Evolutionary conservation across 2,797 vertebrate species (phyloP), one percentile per base, ranked within the genome.

Genomic region (Atherinosoma microstoma): DNA sequence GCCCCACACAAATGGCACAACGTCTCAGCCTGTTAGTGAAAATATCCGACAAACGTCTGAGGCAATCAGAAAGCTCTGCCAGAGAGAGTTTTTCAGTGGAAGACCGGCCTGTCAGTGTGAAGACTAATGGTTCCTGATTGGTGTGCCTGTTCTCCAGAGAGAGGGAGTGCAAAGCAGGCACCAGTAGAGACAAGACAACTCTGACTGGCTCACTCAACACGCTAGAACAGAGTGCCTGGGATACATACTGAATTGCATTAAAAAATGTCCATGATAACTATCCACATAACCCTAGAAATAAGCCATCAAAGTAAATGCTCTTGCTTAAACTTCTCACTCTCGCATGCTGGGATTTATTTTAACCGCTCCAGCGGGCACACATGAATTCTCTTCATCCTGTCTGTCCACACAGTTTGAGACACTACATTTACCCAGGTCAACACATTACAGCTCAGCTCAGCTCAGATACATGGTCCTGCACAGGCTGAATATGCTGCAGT

Each of bases 51-150:
- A 73, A n/a, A 65, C 70, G 84, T 88, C 82, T 80, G 68, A 80
- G 74, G 84, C 81, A 62, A 86, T 75, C 84, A 77, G 78, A 89
- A 85, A 81, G 79, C 82, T 87, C 73, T 69, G 76, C 67, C 68
- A 84, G 84, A 73, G 79, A 89, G 78, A 89, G 83, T 75, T 70
- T 88, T 85, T 86, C 85, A 70, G 84, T 61, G 80, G 78, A 87
- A 76, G 83, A 78, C 83, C 29, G 63, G 79, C 74, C 78, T 88
- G 90, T 91, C 91, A 87, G 70, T 45, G 75, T 78, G 75, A 90
- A 87, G 89, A 91, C 89, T 90, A 92, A 93, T 93, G 89, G 78
- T 27, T 89, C 79, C 87, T 93, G 91, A 93, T 91, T 87, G 86
- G 86, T 87, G 88, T 79, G 84, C 78, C 84, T 81, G 68, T 85